Base-by-base conservation (phyloP, 1,140 invertebrate species). In the Bombus breviceps region DNA sequence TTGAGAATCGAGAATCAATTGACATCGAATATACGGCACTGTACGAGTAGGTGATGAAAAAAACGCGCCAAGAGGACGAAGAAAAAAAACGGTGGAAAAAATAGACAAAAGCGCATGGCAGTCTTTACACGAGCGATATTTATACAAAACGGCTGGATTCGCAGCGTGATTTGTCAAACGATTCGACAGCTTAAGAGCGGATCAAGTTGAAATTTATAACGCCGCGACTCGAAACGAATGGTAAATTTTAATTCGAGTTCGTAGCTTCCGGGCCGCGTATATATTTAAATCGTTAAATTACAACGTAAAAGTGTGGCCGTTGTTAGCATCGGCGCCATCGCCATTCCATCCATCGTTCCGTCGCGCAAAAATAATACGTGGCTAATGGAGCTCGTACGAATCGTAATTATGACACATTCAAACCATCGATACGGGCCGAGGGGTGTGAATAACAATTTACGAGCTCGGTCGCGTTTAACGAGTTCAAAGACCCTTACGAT, bases 191-290 rank as follows among this genome's bases (percentile, higher is more conserved):
- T 91, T 88, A 90, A 90, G 89, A 90, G 89, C 86, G 88, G 86
- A 90, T 90, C 89, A 83, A 86, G 75, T 81, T 53, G 64, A 80
- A 87, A 91, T 90, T 90, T 91, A 91, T 90, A 81, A 90, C 89
- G 76, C 86, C 75, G 83, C 82, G 89, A 86, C 81, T 84, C 86
- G 53, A 85, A 90, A 90, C 77, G 71, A 75, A 80, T 79, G 81
- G 85, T 90, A 90, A 89, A 90, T 90, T 88, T 88, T 90, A 85
- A 80, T 90, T 90, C 86, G 53, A 32, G 39, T 71, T 53, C 83
- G 78, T 37, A 59, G 62, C 64, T 76, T 47, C 28, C 28, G 59
- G 25, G 6, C n/a, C 32, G 25, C 53, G 53, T 69, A 32, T 37
- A 86, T 43, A 83, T 83, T 76, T 82, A 83, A 86, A 86, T 82